Percentiles rank a stretch among this genome's conserved stretches.
phyloP scores from a whole-genome alignment of 2,797 vertebrate genomes.

The Tinamus major region DNA sequence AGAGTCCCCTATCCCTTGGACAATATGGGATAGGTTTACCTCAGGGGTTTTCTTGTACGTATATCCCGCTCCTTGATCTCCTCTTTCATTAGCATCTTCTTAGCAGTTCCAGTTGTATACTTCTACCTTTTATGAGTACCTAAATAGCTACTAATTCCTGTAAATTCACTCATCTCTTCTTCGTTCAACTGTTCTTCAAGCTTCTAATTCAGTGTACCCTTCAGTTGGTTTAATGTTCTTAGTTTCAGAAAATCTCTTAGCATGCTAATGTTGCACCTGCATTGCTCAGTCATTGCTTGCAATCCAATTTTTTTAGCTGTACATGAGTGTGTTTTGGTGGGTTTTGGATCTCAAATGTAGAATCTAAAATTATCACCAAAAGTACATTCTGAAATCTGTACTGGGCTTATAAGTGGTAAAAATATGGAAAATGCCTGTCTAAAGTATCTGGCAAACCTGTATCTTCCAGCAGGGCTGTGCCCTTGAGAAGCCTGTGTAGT shows the following conservation, averaged over 20 bases:
- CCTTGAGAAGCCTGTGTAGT: too few relatives aligned
- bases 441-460: neutral
- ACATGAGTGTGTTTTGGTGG: neutral
- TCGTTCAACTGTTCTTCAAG: neutral
- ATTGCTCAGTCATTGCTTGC: neutral
- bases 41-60: neutral
- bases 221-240: neutral
- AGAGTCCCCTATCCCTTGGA: neutral
- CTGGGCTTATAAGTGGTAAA: neutral
- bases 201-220: neutral
- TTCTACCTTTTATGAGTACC: neutral
- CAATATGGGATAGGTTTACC: neutral
- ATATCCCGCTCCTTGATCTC: neutral
- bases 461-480: neutral
- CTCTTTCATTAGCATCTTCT: neutral
- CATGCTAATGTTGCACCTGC: neutral
- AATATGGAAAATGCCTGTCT: fast-evolving
- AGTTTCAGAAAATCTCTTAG: neutral
- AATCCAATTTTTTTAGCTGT: neutral
- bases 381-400: neutral
- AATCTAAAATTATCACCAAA: neutral
- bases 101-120: neutral
- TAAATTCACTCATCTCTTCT: neutral
- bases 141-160: neutral
- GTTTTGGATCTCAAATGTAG: neutral